Percentiles rank a stretch among this genome's conserved stretches.
phyloP scores from a whole-genome alignment of 1,140 invertebrate genomes.

The Alviniconcha marisindica region DNA sequence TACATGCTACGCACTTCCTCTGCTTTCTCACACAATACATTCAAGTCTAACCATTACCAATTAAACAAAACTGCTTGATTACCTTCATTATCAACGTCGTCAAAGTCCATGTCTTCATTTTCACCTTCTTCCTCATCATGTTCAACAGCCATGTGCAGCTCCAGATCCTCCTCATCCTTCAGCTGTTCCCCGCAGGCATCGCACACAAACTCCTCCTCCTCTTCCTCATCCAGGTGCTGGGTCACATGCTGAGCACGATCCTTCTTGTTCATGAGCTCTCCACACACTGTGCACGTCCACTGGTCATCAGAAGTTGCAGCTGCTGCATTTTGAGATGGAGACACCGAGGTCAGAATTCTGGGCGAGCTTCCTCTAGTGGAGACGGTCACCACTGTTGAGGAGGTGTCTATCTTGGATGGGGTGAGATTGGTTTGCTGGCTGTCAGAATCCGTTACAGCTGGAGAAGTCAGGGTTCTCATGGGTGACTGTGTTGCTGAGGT shows the following conservation, averaged over 20 bases:
- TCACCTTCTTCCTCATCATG: constrained; percentile 31
- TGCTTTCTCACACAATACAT: too few relatives aligned
- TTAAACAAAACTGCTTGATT: neutral
- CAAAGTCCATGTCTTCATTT: constrained; percentile 1
- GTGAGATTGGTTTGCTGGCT: neutral
- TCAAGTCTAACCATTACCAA: too few relatives aligned
- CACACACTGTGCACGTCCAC: constrained; percentile 36
- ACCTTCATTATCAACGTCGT: constrained; percentile 28
- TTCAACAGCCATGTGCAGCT: constrained; percentile 37
- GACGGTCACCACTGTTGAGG: neutral
- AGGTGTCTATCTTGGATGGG: neutral
- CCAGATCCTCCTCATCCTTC: constrained; percentile 28
- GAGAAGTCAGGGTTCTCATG: neutral
- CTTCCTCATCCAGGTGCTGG: constrained; percentile 17
- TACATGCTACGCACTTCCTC: too few relatives aligned
- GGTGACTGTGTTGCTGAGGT: neutral
- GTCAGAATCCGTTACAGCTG: neutral
- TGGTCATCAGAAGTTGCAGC: neutral
- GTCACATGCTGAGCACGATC: constrained; percentile 27
- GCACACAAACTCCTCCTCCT: constrained; percentile 34
- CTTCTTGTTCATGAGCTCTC: neutral
- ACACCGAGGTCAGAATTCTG: neutral
- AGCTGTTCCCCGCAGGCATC: constrained; percentile 31
- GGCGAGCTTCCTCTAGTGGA: neutral
- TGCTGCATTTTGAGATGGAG: too few relatives aligned